These are phyloP conservation scores for Lucifuga dentata DNA, from an alignment of 2,113 vertebrate species.

Conservation along the genomic window DNA sequence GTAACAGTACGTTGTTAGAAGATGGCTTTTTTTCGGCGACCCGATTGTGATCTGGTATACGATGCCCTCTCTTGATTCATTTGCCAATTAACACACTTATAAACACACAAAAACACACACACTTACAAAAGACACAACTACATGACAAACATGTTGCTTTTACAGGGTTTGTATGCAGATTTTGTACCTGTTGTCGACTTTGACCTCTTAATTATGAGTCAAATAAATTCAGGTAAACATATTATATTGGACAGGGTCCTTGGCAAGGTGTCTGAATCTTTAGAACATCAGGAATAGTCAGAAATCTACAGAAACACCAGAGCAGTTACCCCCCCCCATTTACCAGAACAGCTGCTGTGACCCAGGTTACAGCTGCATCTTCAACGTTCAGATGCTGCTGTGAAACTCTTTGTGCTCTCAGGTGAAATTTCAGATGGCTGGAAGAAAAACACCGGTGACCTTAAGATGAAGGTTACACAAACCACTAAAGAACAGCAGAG, in stretches of 20 bases:
- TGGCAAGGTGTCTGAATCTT: too few relatives aligned
- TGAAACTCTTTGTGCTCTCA: neutral
- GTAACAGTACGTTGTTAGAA: constrained; percentile 68
- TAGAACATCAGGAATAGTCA: too few relatives aligned
- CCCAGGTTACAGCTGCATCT: constrained; percentile 37
- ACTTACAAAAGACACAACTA: too few relatives aligned
- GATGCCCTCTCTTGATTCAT: constrained; percentile 67
- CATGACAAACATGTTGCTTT: too few relatives aligned
- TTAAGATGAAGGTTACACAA: constrained; percentile 43
- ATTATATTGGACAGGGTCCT: too few relatives aligned
- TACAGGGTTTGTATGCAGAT: too few relatives aligned
- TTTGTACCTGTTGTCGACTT: too few relatives aligned
- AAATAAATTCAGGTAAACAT: too few relatives aligned
- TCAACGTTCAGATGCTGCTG: constrained; percentile 11
- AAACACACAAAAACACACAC: constrained; percentile 6
- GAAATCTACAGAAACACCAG: too few relatives aligned
- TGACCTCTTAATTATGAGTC: too few relatives aligned
- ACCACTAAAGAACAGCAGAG: constrained; percentile 19
- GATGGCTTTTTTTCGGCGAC: constrained; percentile 67
- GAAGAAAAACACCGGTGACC: constrained; percentile 34
- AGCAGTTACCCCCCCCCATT: too few relatives aligned
- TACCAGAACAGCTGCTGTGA: constrained; percentile 22
- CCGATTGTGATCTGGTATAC: constrained; percentile 61
- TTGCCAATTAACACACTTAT: constrained; percentile 61
- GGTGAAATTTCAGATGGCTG: constrained; percentile 25